phyloP scores from a whole-genome alignment of 2,888 invertebrate genomes.

The Pammene aurita region DNA sequence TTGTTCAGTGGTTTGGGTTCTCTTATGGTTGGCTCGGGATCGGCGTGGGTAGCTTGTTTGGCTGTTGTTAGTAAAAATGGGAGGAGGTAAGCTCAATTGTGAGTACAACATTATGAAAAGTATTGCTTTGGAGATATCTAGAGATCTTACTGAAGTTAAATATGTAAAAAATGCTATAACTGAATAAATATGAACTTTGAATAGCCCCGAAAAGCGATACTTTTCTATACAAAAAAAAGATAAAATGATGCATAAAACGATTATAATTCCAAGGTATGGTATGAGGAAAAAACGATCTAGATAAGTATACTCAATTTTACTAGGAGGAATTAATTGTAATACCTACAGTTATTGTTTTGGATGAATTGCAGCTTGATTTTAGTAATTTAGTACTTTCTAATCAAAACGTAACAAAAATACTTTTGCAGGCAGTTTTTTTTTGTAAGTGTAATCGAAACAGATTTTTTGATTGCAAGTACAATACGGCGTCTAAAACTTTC shows the following conservation, averaged over 20 bases:
- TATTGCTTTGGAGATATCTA: neutral
- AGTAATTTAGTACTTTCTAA: neutral
- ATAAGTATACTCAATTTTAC: too few relatives aligned
- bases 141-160: neutral
- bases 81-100: conserved; percentile 49
- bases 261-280: neutral
- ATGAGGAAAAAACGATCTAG: neutral
- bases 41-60: conserved; percentile 58
- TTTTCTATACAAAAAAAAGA: neutral
- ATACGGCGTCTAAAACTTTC: neutral
- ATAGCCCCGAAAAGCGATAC: neutral
- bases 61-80: conserved; percentile 71
- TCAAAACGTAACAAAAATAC: neutral
- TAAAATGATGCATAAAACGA: too few relatives aligned
- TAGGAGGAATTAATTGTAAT: too few relatives aligned
- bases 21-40: conserved; percentile 56
- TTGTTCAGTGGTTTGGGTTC: conserved; percentile 59
- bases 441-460: too few relatives aligned
- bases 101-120: neutral
- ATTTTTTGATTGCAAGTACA: too few relatives aligned
- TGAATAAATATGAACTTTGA: neutral
- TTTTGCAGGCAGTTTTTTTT: too few relatives aligned
- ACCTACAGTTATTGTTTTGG: too few relatives aligned
- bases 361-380: too few relatives aligned
- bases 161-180: neutral